Evolutionary conservation across 2,888 invertebrate species (phyloP).

Genomic region (Laspeyria flexula): DNA sequence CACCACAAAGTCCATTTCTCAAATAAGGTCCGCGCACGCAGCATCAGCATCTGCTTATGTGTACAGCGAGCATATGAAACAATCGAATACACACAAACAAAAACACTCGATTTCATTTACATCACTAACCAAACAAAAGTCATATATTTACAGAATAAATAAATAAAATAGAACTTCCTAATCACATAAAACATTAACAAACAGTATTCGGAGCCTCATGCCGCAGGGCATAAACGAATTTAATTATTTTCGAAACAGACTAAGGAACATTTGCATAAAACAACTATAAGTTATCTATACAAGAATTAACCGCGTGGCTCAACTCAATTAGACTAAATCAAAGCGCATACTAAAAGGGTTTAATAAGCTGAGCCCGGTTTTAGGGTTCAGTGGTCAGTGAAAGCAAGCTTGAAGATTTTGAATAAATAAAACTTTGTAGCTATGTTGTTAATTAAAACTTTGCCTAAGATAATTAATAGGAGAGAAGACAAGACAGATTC

Average conservation of each 20-base stretch:
- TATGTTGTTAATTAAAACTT: neutral
- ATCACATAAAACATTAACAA: constrained; percentile 75
- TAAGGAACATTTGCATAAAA: constrained; percentile 80
- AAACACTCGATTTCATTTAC: constrained; percentile 3
- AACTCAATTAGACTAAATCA: constrained; percentile 79
- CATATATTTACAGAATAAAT: constrained; percentile 17
- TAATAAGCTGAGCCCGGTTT: constrained; percentile 64
- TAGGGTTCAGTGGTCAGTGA: constrained; percentile 26
- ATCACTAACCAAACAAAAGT: constrained; percentile 16
- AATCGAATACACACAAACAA: neutral
- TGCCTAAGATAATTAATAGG: too few relatives aligned
- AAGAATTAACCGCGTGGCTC: constrained; percentile 80
- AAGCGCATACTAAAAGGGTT: constrained; percentile 81
- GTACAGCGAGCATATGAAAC: too few relatives aligned
- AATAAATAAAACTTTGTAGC: neutral
- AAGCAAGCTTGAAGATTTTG: neutral
- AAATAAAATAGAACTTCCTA: constrained; percentile 65
- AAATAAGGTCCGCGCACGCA: too few relatives aligned
- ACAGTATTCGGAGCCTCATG: constrained; percentile 64
- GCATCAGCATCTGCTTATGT: too few relatives aligned
- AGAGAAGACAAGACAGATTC: too few relatives aligned
- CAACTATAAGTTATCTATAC: constrained; percentile 79
- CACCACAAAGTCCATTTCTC: too few relatives aligned
- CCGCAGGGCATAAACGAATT: constrained; percentile 74
- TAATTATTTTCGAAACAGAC: constrained; percentile 77